Conservation (phyloP, 2,797 vertebrate species). For the Potorous gilbertii region DNA sequence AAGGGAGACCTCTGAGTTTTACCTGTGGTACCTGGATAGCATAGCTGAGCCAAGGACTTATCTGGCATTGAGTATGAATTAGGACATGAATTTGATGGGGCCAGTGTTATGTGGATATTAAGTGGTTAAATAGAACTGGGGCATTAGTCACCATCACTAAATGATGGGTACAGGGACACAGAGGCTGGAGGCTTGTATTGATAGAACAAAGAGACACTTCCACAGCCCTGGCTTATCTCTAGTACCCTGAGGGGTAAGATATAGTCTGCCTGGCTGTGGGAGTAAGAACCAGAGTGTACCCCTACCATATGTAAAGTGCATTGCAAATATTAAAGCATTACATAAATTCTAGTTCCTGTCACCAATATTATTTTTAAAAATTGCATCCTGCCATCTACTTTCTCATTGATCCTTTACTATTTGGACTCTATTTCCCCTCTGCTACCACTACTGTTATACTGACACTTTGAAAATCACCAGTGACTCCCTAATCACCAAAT, state of each 20-base stretch:
- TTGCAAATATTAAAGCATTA: not conserved
- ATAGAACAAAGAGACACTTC: not conserved
- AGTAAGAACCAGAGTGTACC: not conserved
- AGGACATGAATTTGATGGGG: not conserved
- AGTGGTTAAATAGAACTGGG: not conserved
- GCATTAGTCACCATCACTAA: not conserved
- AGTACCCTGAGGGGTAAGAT: not conserved
- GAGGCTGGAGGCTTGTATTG: not conserved
- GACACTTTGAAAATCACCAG: not conserved
- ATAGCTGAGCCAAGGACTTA: not conserved
- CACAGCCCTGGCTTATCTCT: not conserved
- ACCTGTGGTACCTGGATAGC: not conserved
- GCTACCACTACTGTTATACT: not conserved
- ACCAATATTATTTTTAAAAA: not conserved
- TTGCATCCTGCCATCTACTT: not conserved
- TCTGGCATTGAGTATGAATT: not conserved
- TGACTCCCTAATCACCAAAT: not conserved
- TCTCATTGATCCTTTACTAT: not conserved
- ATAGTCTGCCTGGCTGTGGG: not conserved
- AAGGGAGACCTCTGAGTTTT: not conserved
- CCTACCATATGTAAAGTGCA: not conserved
- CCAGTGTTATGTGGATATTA: not conserved
- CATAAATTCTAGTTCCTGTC: not conserved
- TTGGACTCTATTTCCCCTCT: not conserved
- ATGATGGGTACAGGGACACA: not conserved